Evolutionary conservation across 2,888 invertebrate species (phyloP), one percentile per base, ranked within the genome.

Genomic region (Lutraria lutraria): DNA sequence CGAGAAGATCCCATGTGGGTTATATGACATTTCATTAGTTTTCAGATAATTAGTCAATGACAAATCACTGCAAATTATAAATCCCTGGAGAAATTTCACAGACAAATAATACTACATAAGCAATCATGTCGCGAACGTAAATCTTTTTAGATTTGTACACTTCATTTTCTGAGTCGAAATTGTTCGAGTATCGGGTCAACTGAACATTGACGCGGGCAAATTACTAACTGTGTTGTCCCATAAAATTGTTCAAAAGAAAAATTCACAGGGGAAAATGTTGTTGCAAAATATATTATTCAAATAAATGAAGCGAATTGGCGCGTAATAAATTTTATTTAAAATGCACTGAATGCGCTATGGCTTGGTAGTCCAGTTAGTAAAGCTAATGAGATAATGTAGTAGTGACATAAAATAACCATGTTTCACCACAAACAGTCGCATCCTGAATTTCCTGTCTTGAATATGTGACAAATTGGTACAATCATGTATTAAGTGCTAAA

Each of bases 21-120:
- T 85, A 72, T 72, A 76, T 85, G 85, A 88, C 85, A 88, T 54
- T 88, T 85, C 85, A 81, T 85, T 82, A 85, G 81, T 21, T 68
- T 56, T 34, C 6, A 31, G 54, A 85, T 88, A 88, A 88, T 88
- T 85, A 88, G 82, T 34, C 56, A 82, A 53, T 82, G 88, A 88
- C 88, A 88, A 85, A 88, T 88, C 81, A 80, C 82, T 76, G 85
- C 56, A 85, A 85, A 88, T 88, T 85, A 85, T 85, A 34, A 88
- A 88, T 81, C 83, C 76, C 85, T 31, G 0, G 68, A 80, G 88
- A 68, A 85, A 43, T 53, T 25, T 56, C 56, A 13, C 19, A 68
- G 72, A 88, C 85, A 85, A n/a, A 72, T 60, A 56, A 81, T 76
- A 85, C 63, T 31, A 72, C 63, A 81, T 54, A 85, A 12, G 54